Conservation (phyloP, 2,888 invertebrate species). For the Cylloceria caligata region DNA sequence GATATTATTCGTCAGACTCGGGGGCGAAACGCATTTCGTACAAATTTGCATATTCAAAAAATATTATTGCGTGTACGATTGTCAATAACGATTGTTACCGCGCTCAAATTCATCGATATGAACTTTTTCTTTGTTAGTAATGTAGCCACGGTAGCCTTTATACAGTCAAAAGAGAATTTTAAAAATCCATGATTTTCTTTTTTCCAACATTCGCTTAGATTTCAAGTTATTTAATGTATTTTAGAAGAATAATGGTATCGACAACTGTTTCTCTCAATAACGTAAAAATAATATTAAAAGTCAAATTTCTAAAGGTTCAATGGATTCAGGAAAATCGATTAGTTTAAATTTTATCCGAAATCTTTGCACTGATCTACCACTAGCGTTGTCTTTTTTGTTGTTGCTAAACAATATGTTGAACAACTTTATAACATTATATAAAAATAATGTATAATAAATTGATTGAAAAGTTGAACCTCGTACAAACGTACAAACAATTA, state of each 20-base stretch:
- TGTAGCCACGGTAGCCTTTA: not conserved
- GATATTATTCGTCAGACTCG: slow-evolving; percentile 3
- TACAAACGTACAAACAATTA: not conserved
- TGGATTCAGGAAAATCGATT: too few species aligned
- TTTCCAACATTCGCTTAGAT: too few species aligned
- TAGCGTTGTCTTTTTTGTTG: not conserved
- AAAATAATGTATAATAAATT: not conserved
- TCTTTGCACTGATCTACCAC: not conserved
- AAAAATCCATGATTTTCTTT: too few species aligned
- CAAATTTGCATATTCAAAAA: not conserved
- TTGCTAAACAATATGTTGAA: not conserved
- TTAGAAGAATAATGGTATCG: too few species aligned
- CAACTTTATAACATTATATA: too few species aligned
- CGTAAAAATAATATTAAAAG: too few species aligned
- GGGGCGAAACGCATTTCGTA: not conserved
- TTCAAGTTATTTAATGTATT: too few species aligned
- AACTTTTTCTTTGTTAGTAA: not conserved
- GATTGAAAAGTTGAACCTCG: not conserved
- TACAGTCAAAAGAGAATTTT: too few species aligned
- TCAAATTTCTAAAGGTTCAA: too few species aligned
- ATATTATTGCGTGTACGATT: not conserved
- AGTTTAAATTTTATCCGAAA: too few species aligned
- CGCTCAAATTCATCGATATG: not conserved
- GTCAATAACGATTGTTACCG: not conserved
- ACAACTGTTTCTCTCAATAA: too few species aligned